These are phyloP conservation scores for Neosilurus hyrtlii DNA, from an alignment of 2,797 vertebrate species.

Conservation along the genomic window DNA sequence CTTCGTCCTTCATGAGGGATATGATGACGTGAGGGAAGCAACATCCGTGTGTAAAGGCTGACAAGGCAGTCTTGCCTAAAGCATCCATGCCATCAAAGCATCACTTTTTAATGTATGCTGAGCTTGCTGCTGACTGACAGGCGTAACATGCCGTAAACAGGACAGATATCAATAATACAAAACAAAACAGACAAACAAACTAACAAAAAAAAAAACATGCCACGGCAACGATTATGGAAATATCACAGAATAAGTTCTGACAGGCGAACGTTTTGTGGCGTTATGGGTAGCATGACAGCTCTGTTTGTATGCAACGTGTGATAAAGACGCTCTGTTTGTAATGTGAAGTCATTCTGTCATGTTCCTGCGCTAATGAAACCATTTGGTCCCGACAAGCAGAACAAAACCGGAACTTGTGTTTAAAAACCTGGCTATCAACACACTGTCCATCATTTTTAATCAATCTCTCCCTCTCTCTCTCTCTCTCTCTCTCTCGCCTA, in stretches of 20 bases:
- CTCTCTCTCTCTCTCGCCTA: background rate
- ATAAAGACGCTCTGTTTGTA: background rate
- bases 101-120: background rate
- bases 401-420: background rate
- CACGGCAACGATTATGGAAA: background rate
- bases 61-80: slow-evolving; percentile 5
- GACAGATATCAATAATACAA: slow-evolving; percentile 3
- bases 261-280: background rate
- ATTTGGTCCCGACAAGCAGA: background rate
- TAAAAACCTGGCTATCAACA: background rate
- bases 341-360: slow-evolving; percentile 1
- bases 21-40: slow-evolving; percentile 3
- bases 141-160: slow-evolving; percentile 19
- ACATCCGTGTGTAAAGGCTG: background rate
- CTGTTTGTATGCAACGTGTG: background rate
- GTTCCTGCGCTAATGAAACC: slow-evolving; percentile 7
- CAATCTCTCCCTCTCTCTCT: background rate
- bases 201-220: background rate
- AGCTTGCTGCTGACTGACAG: slow-evolving; percentile 15
- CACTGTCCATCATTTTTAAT: background rate
- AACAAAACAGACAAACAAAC: too few species aligned
- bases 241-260: slow-evolving; percentile 9
- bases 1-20: background rate
- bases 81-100: too few species aligned
- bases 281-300: background rate